Evolutionary conservation across 2,888 invertebrate genomes (phyloP).

Genomic region (Melanophora roralis): DNA sequence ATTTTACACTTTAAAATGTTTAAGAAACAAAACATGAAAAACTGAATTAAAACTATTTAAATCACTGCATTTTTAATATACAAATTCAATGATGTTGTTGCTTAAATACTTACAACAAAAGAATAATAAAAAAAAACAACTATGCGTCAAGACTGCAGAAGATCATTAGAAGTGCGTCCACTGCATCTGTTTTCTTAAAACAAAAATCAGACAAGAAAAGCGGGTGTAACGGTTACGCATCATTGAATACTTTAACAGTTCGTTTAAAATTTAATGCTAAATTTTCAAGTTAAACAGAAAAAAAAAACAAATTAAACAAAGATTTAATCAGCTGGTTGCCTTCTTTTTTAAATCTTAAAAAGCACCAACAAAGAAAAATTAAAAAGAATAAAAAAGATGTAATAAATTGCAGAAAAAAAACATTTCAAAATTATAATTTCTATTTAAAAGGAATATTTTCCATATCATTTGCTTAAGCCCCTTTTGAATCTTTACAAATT

Average conservation of each 20-base stretch:
- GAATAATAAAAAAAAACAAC: too few species aligned
- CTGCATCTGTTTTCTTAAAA: too few species aligned
- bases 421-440: too few species aligned
- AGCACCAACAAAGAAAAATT: too few species aligned
- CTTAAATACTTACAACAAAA: too few species aligned
- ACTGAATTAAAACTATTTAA: too few species aligned
- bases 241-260: conserved; percentile 64
- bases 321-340: neutral
- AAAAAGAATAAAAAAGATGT: neutral
- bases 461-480: conserved; percentile 11
- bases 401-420: neutral
- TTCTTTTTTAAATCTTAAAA: neutral
- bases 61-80: too few species aligned
- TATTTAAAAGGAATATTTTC: conserved; percentile 5
- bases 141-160: too few species aligned
- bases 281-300: conserved; percentile 26
- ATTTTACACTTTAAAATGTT: too few species aligned
- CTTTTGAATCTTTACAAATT: neutral
- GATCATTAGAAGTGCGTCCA: too few species aligned
- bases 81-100: neutral
- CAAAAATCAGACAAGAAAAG: conserved; percentile 19
- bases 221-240: conserved; percentile 62
- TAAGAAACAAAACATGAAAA: too few species aligned
- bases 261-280: conserved; percentile 64
- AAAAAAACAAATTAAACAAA: neutral